Conservation (phyloP, 2,888 invertebrate genomes). For the Idaea straminata region DNA sequence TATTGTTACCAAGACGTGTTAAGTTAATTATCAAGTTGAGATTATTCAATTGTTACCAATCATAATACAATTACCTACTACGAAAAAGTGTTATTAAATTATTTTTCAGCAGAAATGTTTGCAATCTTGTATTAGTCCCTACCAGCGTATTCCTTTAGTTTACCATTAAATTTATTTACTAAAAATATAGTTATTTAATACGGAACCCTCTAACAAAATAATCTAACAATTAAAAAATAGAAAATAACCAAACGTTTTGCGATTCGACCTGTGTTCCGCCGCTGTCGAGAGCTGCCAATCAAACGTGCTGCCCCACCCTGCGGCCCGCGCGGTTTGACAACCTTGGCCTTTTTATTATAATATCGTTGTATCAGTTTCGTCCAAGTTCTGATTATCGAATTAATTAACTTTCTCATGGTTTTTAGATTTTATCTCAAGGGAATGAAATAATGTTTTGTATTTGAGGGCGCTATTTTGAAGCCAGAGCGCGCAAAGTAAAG, state of each 20-base stretch:
- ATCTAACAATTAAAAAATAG: conserved; percentile 34
- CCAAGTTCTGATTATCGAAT: conserved; percentile 31
- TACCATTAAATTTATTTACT: no score
- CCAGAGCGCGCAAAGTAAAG: no score
- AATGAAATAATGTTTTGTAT: no score
- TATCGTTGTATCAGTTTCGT: conserved; percentile 26
- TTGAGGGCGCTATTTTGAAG: no score
- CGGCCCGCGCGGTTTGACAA: conserved; percentile 31
- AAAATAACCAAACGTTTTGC: conserved; percentile 61
- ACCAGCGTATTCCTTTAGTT: no score
- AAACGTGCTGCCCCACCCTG: conserved; percentile 33
- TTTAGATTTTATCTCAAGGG: neutral
- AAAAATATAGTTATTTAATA: conserved; percentile 15
- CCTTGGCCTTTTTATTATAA: conserved; percentile 28
- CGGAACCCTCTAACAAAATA: conserved; percentile 37
- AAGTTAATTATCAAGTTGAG: no score
- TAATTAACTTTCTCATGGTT: conserved; percentile 25
- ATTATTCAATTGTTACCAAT: no score
- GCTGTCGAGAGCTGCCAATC: conserved; percentile 75
- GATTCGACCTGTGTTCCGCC: conserved; percentile 75
- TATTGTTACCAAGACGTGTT: no score
- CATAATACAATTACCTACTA: no score
- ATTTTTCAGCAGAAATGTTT: no score
- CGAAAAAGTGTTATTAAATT: no score
- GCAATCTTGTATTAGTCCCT: no score